phyloP scores from a whole-genome alignment of 2,888 invertebrate genomes.

The Cephus pygmeus region DNA sequence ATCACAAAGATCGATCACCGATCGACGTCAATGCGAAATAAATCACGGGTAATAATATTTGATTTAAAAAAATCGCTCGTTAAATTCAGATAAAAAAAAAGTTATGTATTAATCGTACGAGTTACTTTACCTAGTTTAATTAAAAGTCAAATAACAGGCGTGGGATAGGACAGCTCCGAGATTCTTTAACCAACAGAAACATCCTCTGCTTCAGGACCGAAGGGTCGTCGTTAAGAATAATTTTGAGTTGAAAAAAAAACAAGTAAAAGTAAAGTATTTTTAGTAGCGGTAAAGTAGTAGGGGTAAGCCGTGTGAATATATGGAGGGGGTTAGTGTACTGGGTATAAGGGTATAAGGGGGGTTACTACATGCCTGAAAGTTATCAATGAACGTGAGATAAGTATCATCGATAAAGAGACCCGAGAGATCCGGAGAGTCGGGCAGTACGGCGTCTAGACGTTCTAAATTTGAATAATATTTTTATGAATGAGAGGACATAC shows the following conservation, averaged over 20 bases:
- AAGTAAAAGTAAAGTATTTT: neutral
- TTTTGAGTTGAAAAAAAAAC: neutral
- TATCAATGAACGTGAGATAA: slow-evolving; percentile 47
- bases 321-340: neutral
- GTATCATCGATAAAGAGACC: slow-evolving; percentile 33
- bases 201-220: neutral
- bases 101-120: neutral
- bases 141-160: neutral
- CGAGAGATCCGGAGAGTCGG: slow-evolving; percentile 11
- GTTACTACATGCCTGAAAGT: slow-evolving; percentile 21
- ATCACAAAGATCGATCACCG: neutral
- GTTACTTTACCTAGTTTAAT: neutral
- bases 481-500: slow-evolving; percentile 64
- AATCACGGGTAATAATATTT: neutral
- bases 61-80: neutral
- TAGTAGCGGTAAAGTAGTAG: neutral
- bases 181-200: neutral
- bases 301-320: neutral
- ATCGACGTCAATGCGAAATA: neutral
- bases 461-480: slow-evolving; percentile 66
- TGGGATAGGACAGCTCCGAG: neutral
- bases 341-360: neutral
- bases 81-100: neutral
- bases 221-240: neutral
- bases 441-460: slow-evolving; percentile 53